Evolutionary conservation across 2,113 vertebrate species (phyloP).

Genomic region (Sinosuthora webbiana): DNA sequence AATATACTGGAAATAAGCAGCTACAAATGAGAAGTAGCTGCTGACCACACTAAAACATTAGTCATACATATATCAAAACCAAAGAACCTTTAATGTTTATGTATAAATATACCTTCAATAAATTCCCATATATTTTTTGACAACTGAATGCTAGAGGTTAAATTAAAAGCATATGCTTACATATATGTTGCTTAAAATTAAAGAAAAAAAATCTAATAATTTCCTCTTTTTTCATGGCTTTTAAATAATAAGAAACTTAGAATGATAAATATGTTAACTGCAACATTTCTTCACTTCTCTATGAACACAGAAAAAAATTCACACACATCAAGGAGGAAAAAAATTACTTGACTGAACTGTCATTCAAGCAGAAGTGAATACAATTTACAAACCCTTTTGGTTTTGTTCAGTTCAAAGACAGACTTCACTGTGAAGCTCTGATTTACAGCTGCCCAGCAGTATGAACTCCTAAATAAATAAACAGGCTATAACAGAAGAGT

Average conservation of each 20-base stretch:
- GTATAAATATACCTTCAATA: background rate
- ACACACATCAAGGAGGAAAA: background rate
- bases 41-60: background rate
- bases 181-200: background rate
- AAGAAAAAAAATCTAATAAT: background rate
- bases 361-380: slow-evolving; percentile 13
- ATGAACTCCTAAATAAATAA: slow-evolving; percentile 16
- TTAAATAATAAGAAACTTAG: background rate
- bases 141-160: background rate
- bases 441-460: slow-evolving; percentile 14
- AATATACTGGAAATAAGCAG: background rate
- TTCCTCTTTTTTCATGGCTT: background rate
- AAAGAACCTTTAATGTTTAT: background rate
- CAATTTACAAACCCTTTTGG: background rate
- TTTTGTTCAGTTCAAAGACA: slow-evolving; percentile 21
- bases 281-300: background rate
- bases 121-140: background rate
- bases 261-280: background rate
- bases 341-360: background rate
- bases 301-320: background rate
- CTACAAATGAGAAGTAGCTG: background rate
- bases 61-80: background rate
- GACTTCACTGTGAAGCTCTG: background rate
- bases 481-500: background rate
- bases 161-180: background rate